Base-by-base conservation (phyloP, 1,140 invertebrate species). In the Rhagoletis pomonella region DNA sequence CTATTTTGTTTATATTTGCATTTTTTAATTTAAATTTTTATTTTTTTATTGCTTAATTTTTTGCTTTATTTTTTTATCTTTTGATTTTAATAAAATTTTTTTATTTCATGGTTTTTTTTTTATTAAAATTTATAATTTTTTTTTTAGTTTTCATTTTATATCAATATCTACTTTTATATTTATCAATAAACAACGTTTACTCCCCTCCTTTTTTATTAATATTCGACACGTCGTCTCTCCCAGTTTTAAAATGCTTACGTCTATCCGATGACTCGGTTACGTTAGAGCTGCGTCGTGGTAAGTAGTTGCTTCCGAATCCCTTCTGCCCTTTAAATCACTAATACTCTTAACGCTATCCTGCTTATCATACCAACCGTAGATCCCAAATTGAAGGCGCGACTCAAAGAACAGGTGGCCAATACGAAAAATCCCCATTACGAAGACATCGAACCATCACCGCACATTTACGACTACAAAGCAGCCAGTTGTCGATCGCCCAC, bases 211-310 rank as follows among this genome's bases (percentile, higher is more conserved):
- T 29, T 29, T 29, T 29, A 29, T 29, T 29, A 29, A 29, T 29
- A 29, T 29, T 29, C 29, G 29, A 29, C 29, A 29, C 29, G 29
- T 29, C 29, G 29, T 29, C 29, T 29, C 29, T 29, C 29, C 29
- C 5, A 98, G 97, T 98, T 93, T 95, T 98, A 94, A 98, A 97
- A 96, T 98, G 97, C 94, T 95, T 98, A 92, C 96, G 97, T 91
- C 94, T 98, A 90, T 97, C 97, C 85, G 95, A 96, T 93, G 97
- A 97, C 94, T 96, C 97, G 90, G 97, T 98, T 89, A 97, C 96
- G 91, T 94, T 98, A 92, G 97, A 97, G 94, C 95, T 98, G 93
- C 97, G 96, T 95, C 96, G 97, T 95, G 97, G 97, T 97, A 95
- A 89, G 88, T 73, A 14, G 39, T 42, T 88, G 3, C 2, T 17